Evolutionary conservation across 2,888 invertebrate species (phyloP).

Genomic region (Trachelus stipa): DNA sequence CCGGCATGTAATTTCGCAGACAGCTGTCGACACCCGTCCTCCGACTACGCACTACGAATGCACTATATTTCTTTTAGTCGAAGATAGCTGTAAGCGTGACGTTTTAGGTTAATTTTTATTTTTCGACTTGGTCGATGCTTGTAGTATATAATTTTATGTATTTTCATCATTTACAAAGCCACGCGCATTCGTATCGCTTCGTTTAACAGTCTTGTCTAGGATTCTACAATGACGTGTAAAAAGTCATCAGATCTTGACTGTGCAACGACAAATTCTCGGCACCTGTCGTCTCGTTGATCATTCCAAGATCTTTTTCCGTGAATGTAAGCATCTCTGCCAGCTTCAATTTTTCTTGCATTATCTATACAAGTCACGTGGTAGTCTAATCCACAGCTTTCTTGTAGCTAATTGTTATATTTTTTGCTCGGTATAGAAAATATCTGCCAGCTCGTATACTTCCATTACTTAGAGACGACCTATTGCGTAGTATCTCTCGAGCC

Average conservation of each 20-base stretch:
- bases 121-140: neutral
- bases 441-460: neutral
- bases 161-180: neutral
- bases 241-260: neutral
- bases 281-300: neutral
- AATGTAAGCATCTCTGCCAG: neutral
- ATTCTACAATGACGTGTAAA: neutral
- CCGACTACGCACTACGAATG: neutral
- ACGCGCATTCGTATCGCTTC: neutral
- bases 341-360: neutral
- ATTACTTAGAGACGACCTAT: neutral
- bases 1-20: neutral
- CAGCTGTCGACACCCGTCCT: neutral
- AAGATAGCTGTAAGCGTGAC: neutral
- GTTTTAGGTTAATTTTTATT: neutral
- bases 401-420: neutral
- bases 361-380: too few species aligned
- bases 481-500: neutral
- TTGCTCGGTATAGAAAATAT: neutral
- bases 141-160: neutral
- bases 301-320: neutral
- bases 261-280: neutral
- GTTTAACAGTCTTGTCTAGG: neutral
- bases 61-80: neutral
- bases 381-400: neutral